phyloP scores from a whole-genome alignment of 1,140 invertebrate genomes.

The Trichonephila clavipes region DNA sequence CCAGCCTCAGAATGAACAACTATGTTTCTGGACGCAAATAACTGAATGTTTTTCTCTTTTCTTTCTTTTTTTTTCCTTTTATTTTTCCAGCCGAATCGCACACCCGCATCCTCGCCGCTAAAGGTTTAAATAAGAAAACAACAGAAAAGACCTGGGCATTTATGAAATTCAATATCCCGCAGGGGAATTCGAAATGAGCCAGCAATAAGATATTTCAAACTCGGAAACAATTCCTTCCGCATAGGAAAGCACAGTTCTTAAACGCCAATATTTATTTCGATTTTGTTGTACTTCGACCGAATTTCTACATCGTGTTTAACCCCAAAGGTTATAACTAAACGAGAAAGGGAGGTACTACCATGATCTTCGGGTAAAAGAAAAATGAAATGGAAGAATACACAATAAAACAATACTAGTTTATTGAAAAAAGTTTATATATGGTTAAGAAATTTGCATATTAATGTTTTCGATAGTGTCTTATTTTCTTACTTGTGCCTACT shows the following conservation, averaged over 20 bases:
- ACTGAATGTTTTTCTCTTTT: background rate
- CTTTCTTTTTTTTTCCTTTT: background rate
- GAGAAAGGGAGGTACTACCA: background rate
- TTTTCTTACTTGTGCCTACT: background rate
- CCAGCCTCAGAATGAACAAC: background rate
- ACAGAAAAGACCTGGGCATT: background rate
- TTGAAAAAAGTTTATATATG: background rate
- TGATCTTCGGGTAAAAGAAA: background rate
- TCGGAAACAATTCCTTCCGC: constrained; percentile 15
- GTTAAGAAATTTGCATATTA: constrained; percentile 18
- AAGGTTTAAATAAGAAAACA: background rate
- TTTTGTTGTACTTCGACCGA: background rate
- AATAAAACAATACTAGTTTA: background rate
- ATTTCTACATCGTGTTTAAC: constrained; percentile 13
- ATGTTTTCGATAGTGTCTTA: background rate
- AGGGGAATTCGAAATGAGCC: constrained; percentile 12
- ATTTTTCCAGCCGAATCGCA: background rate
- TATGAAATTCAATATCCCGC: constrained; percentile 26
- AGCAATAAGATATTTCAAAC: constrained; percentile 31
- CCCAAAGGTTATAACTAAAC: background rate
- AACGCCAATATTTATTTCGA: constrained; percentile 28
- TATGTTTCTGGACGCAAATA: constrained; percentile 4
- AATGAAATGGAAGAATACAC: background rate
- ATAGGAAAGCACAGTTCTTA: background rate
- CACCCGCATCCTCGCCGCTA: background rate